These are phyloP conservation scores for Epizoanthus scotinus DNA, from an alignment of 92 coral and sea anemone genomes.

Conservation along the genomic window DNA sequence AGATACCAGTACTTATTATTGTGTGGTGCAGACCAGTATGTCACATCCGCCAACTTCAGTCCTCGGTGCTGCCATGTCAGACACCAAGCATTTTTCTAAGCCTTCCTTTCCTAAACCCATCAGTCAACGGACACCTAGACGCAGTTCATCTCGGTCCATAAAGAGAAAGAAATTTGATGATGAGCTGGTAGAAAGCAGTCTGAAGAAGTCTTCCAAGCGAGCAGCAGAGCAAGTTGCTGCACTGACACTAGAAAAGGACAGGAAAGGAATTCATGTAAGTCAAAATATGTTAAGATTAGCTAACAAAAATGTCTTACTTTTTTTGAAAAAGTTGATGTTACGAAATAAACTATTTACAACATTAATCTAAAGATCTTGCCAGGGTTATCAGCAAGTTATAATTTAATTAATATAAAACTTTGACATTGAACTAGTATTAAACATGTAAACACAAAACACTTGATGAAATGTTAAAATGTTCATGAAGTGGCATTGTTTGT, in stretches of 20 bases:
- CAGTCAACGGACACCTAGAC: slow-evolving; percentile 80
- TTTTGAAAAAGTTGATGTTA: too few relatives aligned
- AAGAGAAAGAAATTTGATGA: slow-evolving; percentile 99
- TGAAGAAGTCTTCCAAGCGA: slow-evolving; percentile 82
- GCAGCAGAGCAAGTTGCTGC: slow-evolving; percentile 60
- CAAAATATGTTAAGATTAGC: too few relatives aligned
- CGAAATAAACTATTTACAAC: too few relatives aligned
- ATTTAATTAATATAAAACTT: too few relatives aligned
- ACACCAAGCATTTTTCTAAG: slow-evolving; percentile 29
- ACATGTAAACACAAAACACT: too few relatives aligned
- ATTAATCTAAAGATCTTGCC: too few relatives aligned
- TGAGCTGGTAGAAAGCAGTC: slow-evolving; percentile 98
- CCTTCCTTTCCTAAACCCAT: slow-evolving; percentile 39
- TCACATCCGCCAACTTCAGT: slow-evolving; percentile 23
- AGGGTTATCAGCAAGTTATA: too few relatives aligned
- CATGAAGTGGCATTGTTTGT: too few relatives aligned
- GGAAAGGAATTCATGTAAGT: slow-evolving; percentile 39
- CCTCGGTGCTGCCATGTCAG: slow-evolving; percentile 10
- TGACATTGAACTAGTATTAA: too few relatives aligned
- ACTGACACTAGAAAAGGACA: slow-evolving; percentile 51
- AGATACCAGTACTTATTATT: background rate
- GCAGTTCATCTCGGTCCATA: slow-evolving; percentile 96
- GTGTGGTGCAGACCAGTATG: background rate
- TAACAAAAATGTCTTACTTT: too few relatives aligned
- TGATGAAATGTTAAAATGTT: too few relatives aligned